phyloP scores from a whole-genome alignment of 2,888 invertebrate genomes.

The Drosophila nigricruria region DNA sequence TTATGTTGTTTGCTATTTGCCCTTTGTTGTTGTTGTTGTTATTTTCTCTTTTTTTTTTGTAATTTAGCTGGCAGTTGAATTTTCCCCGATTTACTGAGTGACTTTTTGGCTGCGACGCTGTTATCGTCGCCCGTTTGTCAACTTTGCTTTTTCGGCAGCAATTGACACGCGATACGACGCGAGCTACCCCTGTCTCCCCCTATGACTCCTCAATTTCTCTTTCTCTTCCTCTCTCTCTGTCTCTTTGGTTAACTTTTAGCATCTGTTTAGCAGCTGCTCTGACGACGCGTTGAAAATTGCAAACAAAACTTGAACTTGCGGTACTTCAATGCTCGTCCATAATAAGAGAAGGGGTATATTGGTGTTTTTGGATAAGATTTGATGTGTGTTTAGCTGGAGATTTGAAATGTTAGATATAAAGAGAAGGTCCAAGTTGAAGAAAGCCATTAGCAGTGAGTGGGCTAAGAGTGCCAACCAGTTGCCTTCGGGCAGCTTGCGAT shows the following conservation, averaged over 20 bases:
- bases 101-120: constrained; percentile 29
- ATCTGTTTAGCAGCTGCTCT: constrained; percentile 17
- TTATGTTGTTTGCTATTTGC: constrained; percentile 26
- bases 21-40: constrained; percentile 20
- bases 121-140: constrained; percentile 56
- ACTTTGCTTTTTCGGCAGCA: constrained; percentile 69
- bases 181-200: not conserved
- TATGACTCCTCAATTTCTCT: too few species aligned
- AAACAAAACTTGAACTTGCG: constrained; percentile 4
- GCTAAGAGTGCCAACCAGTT: not conserved
- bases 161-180: constrained; percentile 82
- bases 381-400: not conserved
- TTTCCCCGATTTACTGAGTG: constrained; percentile 29
- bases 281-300: constrained; percentile 7
- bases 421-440: too few species aligned
- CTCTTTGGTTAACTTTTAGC: constrained; percentile 1
- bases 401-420: not conserved
- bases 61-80: constrained; percentile 35
- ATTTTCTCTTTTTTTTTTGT: constrained; percentile 21
- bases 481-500: not conserved
- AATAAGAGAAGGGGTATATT: not conserved
- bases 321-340: not conserved
- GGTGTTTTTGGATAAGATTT: not conserved
- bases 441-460: not conserved
- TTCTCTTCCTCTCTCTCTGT: not conserved